phyloP scores from a whole-genome alignment of 2,797 vertebrate genomes.

The Acomys russatus region DNA sequence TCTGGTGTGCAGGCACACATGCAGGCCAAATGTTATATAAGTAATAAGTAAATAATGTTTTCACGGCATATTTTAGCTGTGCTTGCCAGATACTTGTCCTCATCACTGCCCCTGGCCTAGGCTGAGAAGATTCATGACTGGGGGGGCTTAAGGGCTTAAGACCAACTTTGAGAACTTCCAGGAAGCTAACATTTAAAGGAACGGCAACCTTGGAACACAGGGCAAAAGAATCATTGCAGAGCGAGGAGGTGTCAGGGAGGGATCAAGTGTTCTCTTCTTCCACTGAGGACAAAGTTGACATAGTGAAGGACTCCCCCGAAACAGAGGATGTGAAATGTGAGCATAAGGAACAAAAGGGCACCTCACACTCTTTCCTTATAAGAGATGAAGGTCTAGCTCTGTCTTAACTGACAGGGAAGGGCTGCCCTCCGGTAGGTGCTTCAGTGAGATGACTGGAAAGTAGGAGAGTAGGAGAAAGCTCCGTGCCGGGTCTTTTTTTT shows the following conservation, averaged over 20 bases:
- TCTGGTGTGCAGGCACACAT: no score
- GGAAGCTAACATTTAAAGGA: constrained; percentile 28
- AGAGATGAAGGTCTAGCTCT: background rate
- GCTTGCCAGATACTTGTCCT: background rate
- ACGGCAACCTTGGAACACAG: background rate
- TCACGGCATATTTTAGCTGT: background rate
- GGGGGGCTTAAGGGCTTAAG: background rate
- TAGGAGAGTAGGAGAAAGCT: background rate
- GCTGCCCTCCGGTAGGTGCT: background rate
- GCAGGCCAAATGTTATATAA: no score
- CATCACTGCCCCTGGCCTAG: background rate
- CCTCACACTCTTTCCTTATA: background rate
- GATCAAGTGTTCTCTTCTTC: background rate
- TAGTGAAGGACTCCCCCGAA: constrained; percentile 1
- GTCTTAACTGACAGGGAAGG: background rate
- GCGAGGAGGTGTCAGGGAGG: constrained; percentile 33
- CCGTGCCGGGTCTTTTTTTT: constrained; percentile 9
- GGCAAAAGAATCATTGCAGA: background rate
- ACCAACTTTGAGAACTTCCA: background rate
- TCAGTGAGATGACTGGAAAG: background rate
- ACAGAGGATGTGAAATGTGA: background rate
- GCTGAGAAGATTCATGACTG: constrained; percentile 19
- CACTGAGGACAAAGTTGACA: background rate
- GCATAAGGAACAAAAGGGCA: background rate
- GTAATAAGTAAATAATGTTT: no score